These are phyloP conservation scores for Deroplatys truncata DNA, from an alignment of 2,888 invertebrate genomes.

Conservation along the genomic window DNA sequence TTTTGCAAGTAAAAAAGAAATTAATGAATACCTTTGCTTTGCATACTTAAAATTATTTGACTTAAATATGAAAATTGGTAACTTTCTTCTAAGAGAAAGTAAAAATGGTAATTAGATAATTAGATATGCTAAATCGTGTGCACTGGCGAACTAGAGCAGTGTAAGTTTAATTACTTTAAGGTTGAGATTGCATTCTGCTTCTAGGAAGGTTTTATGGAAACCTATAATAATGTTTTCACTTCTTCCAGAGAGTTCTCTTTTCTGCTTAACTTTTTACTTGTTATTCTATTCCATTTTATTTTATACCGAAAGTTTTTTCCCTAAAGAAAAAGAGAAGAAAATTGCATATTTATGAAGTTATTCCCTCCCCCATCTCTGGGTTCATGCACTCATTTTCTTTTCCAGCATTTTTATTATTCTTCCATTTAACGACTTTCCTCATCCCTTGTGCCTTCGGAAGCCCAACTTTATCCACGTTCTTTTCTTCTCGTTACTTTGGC, in stretches of 20 bases:
- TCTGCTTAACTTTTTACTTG: not conserved
- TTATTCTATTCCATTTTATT: conserved; percentile 27
- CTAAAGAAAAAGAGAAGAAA: conserved; percentile 23
- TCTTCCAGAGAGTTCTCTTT: not conserved
- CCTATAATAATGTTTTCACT: not conserved
- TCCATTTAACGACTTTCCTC: conserved; percentile 28
- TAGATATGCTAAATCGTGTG: too few relatives aligned
- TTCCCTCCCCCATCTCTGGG: conserved; percentile 22
- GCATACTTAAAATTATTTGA: too few relatives aligned
- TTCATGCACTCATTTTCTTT: conserved; percentile 29
- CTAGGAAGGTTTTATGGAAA: not conserved
- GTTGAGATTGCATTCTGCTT: not conserved
- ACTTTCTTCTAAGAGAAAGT: too few relatives aligned
- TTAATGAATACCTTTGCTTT: too few relatives aligned
- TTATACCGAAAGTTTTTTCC: conserved; percentile 18
- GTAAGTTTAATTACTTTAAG: not conserved
- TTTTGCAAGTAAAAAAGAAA: too few relatives aligned
- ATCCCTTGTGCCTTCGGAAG: not conserved
- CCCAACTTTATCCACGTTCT: conserved; percentile 14
- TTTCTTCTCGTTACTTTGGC: conserved; percentile 15
- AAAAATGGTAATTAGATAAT: too few relatives aligned
- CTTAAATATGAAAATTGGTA: too few relatives aligned
- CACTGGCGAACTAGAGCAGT: too few relatives aligned
- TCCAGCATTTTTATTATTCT: conserved; percentile 30
- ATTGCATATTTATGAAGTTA: conserved; percentile 33